These are phyloP conservation scores for Lates calcarifer DNA, from an alignment of 2,113 vertebrate species.

Conservation along the genomic window DNA sequence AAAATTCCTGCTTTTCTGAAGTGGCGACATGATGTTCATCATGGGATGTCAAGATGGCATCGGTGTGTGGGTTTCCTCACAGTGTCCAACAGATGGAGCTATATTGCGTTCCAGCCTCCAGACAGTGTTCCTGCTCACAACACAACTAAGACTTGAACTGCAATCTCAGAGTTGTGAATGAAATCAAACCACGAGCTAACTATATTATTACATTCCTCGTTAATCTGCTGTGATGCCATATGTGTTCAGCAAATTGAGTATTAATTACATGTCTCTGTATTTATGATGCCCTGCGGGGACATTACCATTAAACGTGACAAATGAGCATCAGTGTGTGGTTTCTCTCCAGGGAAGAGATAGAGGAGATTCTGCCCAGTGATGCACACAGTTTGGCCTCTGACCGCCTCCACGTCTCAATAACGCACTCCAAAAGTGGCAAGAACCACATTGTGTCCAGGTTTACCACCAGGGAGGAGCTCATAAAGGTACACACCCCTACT, in stretches of 20 bases:
- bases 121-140: too few species aligned
- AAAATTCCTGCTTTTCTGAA: too few species aligned
- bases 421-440: constrained; percentile 82
- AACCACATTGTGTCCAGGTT: constrained; percentile 90
- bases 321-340: constrained; percentile 64
- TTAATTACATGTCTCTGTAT: constrained; percentile 35
- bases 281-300: background rate
- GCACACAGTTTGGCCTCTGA: constrained; percentile 87
- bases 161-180: background rate
- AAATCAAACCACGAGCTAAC: background rate
- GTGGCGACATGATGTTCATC: too few species aligned
- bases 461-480: constrained; percentile 89
- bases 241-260: constrained; percentile 51
- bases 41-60: too few species aligned
- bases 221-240: background rate
- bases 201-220: background rate
- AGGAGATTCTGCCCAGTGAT: constrained; percentile 90
- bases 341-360: constrained; percentile 87
- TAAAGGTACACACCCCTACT: constrained; percentile 83
- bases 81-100: too few species aligned
- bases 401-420: constrained; percentile 90
- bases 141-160: too few species aligned
- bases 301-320: constrained; percentile 66
- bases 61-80: too few species aligned
- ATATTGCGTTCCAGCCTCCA: too few species aligned